Evolutionary conservation across 2,113 vertebrate genomes (phyloP), one percentile per base, ranked within the genome.

Genomic region (Neopipo cinnamomea): DNA sequence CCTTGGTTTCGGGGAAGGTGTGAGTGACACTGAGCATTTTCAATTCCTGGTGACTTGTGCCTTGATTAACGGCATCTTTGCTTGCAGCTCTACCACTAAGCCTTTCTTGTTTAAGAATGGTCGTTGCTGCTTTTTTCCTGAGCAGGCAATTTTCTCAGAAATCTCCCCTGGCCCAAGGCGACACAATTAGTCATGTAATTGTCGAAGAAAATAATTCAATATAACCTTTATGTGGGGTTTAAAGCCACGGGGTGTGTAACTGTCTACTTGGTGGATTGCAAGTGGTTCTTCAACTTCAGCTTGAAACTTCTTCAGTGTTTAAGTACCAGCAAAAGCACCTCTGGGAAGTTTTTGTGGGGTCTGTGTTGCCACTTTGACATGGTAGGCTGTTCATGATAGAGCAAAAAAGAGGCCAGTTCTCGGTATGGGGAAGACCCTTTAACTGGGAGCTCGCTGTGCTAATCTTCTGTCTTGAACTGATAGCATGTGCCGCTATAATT

Each of bases 401-500:
- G 42, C 5, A 21, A n/a, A 37, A 59, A 33, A 41, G 20, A 27
- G 30, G 9, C 19, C 13, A 5, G 3, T 62, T 94, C 31, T 74
- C n/a, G 19, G 61, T 12, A 2, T 16, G 58, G 65, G 56, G 85
- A 96, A 92, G 94, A 92, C 73, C 88, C 78, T 95, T 71, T 85
- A 93, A 55, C 72, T 95, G 91, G 88, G 83, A 93, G 88, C 92
- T 96, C 7, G 15, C 78, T 93, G 46, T 47, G 58, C 41, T 98
- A 91, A 97, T 97, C 93, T 94, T 85, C 39, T 88, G 72, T 89
- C 96, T 93, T 94, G 95, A 95, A 96, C 82, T 92, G 89, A 97
- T 97, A 97, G 96, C 95, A 88, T 97, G 96, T 96, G 96, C 91
- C 42, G 3, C 86, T 94, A 12, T 97, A 95, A 97, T 97, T 95